Evolutionary conservation across 2,888 invertebrate genomes (phyloP), one percentile per base, ranked within the genome.

Genomic region (Hemistola chrysoprasaria): DNA sequence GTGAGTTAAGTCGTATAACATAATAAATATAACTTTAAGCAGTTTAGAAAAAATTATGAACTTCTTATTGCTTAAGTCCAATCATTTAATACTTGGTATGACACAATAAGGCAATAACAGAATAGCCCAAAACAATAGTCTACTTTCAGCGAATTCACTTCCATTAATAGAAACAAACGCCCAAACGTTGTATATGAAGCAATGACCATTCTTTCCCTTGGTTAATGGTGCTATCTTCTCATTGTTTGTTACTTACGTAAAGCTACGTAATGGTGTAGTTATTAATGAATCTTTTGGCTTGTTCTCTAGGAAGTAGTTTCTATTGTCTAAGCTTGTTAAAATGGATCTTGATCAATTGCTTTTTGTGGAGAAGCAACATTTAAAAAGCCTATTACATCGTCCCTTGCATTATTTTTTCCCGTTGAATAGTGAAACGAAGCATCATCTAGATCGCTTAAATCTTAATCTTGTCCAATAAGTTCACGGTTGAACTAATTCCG

Each of bases 211-310:
- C 76, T 82, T 81, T 74, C 65, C 73, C 38, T 44, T 38, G 46
- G 73, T 65, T 75, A 78, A 82, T 74, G 70, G 71, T 65, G 69
- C 79, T 81, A 83, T 83, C 83, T 67, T 72, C 65, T 64, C 78
- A 85, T 87, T 87, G 87, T 87, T 81, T 62, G 62, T 63, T 53
- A 54, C 65, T 87, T 87, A 86, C 83, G 84, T 82, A 85, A 83
- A 72, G 59, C 63, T 60, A 66, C 73, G 77, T 80, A 84, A 82
- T 81, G 76, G 78, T 65, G 72, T 80, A 44, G 34, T 81, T 82
- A 83, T 80, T 75, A 78, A 80, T 75, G 67, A 78, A 81, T 72
- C 73, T 73, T 71, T 71, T 56, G 60, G 68, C 52, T 63, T 49
- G 57, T 71, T 66, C 67, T 72, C 75, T 72, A 80, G 80, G 82